phyloP scores from a whole-genome alignment of 2,888 invertebrate genomes.

The Ryuthela nishihirai region DNA sequence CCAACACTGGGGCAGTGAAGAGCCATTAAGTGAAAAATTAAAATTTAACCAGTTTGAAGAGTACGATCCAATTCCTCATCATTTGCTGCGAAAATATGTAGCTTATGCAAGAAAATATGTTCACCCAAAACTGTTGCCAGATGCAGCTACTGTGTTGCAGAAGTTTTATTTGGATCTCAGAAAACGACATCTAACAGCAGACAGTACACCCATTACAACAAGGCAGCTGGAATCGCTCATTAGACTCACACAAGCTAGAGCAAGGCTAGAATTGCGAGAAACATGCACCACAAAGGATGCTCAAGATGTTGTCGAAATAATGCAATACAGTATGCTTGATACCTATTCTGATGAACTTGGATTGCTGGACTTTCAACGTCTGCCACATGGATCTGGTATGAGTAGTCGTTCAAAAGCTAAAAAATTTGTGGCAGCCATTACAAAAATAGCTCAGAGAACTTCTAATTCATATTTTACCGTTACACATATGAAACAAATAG shows the following conservation, averaged over 20 bases:
- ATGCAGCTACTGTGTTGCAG: constrained; percentile 68
- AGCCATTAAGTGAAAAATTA: constrained; percentile 58
- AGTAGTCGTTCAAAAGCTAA: constrained; percentile 69
- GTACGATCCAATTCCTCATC: constrained; percentile 68
- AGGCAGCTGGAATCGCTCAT: constrained; percentile 86
- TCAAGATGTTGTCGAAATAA: constrained; percentile 75
- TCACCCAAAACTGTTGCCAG: constrained; percentile 68
- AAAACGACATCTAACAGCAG: constrained; percentile 60
- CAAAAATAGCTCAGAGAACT: constrained; percentile 61
- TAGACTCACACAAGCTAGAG: constrained; percentile 75
- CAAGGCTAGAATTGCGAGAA: constrained; percentile 77
- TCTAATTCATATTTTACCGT: constrained; percentile 69
- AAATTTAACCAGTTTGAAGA: constrained; percentile 60
- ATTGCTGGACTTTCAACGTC: constrained; percentile 54
- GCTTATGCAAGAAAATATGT: constrained; percentile 86
- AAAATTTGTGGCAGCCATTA: constrained; percentile 66
- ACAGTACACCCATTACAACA: constrained; percentile 76
- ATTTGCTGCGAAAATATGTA: constrained; percentile 80
- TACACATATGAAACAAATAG: constrained; percentile 71
- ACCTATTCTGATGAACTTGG: constrained; percentile 70
- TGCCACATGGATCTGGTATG: constrained; percentile 69
- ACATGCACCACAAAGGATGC: constrained; percentile 77
- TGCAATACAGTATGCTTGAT: constrained; percentile 73
- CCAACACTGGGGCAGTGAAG: background rate
- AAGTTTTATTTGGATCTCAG: constrained; percentile 77